Percentiles rank a stretch among this genome's conserved stretches.
Evolutionary conservation across 2,797 vertebrate species (phyloP).

Genomic region (Erithacus rubecula): DNA sequence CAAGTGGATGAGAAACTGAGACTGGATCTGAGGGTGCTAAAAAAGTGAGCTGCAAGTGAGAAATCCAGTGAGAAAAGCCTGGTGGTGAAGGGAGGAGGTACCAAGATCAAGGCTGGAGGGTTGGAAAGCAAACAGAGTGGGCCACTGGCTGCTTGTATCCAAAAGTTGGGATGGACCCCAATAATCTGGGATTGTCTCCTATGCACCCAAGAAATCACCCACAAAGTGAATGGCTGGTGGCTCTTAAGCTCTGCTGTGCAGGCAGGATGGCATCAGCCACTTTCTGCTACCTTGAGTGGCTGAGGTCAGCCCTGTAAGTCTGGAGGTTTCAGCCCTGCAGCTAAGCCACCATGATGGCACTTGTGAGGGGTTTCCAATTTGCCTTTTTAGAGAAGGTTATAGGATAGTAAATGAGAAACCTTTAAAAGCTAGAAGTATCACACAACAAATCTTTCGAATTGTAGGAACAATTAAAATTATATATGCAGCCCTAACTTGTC

Average conservation of each 20-base stretch:
- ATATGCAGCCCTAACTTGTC: not conserved
- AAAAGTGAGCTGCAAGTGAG: not conserved
- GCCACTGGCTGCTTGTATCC: not conserved
- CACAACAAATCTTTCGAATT: not conserved
- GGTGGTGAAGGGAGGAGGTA: not conserved
- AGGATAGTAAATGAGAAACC: not conserved
- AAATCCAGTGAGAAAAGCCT: not conserved
- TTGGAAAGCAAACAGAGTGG: not conserved
- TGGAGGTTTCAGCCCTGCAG: not conserved
- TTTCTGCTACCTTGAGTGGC: not conserved
- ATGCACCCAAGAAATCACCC: not conserved
- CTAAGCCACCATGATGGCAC: not conserved
- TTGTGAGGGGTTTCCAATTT: not conserved
- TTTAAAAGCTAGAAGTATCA: not conserved
- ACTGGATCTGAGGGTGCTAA: not conserved
- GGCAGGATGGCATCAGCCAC: not conserved
- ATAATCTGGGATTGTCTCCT: not conserved
- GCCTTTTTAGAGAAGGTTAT: not conserved
- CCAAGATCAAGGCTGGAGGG: not conserved
- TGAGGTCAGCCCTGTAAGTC: not conserved
- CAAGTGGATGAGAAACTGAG: not conserved
- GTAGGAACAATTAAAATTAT: not conserved
- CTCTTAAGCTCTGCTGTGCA: not conserved
- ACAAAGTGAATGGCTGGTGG: not conserved
- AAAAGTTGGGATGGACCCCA: not conserved